Evolutionary conservation across 1,140 invertebrate genomes (phyloP).

Genomic region (Heliconius nattereri): DNA sequence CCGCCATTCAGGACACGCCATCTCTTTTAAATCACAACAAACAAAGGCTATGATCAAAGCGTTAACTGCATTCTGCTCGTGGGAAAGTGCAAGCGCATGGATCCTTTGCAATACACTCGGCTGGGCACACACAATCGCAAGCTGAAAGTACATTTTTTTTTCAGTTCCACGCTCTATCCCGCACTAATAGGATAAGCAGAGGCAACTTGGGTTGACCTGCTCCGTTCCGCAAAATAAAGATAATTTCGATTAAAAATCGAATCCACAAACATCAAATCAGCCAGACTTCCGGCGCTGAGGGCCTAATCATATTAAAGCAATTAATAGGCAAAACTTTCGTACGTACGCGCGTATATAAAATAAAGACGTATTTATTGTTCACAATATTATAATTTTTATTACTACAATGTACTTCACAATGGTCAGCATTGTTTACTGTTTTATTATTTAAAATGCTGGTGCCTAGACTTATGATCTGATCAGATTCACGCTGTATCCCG

Average conservation of each 20-base stretch:
- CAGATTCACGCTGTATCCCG: no score
- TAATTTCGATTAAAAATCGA: background rate
- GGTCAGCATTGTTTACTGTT: no score
- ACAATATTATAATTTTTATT: no score
- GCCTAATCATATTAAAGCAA: no score
- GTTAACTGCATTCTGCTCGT: slow-evolving; percentile 46
- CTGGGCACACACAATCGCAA: slow-evolving; percentile 65
- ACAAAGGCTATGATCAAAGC: background rate
- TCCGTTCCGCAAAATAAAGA: background rate
- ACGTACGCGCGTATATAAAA: no score
- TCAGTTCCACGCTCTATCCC: background rate
- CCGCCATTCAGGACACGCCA: background rate
- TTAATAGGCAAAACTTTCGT: no score
- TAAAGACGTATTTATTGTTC: no score
- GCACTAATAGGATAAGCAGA: background rate
- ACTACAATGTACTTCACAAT: no score
- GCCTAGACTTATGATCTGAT: no score
- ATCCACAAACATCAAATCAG: background rate
- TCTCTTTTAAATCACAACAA: slow-evolving; percentile 45
- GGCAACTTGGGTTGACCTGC: background rate
- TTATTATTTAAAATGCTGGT: no score
- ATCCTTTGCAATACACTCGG: slow-evolving; percentile 67
- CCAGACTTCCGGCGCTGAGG: background rate
- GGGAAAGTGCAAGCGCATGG: slow-evolving; percentile 70
- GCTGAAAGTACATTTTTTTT: slow-evolving; percentile 49